phyloP scores from a whole-genome alignment of 2,113 vertebrate species.

The Elaphurus davidianus region DNA sequence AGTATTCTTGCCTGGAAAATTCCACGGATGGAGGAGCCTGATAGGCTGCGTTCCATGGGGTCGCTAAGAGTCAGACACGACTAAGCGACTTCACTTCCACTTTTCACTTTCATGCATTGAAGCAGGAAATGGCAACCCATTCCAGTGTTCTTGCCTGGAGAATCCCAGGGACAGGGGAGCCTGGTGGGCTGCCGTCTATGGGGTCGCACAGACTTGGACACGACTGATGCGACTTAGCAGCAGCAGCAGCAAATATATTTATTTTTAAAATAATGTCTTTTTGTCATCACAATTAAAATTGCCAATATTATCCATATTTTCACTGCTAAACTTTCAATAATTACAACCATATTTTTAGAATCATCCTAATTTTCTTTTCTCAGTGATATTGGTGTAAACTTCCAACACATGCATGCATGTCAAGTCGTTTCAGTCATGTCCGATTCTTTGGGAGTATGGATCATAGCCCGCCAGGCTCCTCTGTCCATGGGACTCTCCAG shows the following conservation, averaged over 20 bases:
- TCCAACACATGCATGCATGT: not conserved
- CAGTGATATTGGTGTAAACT: not conserved
- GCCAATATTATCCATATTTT: not conserved
- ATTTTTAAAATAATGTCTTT: not conserved
- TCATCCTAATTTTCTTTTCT: not conserved
- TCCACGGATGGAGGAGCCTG: too few relatives aligned
- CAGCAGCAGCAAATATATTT: not conserved
- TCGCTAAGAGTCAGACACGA: too few relatives aligned
- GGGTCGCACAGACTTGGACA: too few relatives aligned
- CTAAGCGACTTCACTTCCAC: too few relatives aligned
- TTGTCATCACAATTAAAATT: not conserved
- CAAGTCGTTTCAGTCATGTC: not conserved
- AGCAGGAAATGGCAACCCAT: too few relatives aligned
- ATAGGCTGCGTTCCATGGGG: too few relatives aligned
- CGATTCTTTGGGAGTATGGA: not conserved
- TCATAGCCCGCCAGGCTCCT: not conserved
- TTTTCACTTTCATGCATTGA: too few relatives aligned
- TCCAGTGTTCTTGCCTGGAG: too few relatives aligned
- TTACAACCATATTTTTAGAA: slow-evolving; percentile 20
- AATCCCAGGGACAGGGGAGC: too few relatives aligned
- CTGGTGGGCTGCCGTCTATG: too few relatives aligned
- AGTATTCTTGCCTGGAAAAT: too few relatives aligned
- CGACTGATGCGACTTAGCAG: too few relatives aligned
- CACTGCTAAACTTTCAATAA: not conserved
- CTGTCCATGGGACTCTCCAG: not conserved